Conservation (phyloP, 2,888 invertebrate genomes). For the Polydesmus complanatus region DNA sequence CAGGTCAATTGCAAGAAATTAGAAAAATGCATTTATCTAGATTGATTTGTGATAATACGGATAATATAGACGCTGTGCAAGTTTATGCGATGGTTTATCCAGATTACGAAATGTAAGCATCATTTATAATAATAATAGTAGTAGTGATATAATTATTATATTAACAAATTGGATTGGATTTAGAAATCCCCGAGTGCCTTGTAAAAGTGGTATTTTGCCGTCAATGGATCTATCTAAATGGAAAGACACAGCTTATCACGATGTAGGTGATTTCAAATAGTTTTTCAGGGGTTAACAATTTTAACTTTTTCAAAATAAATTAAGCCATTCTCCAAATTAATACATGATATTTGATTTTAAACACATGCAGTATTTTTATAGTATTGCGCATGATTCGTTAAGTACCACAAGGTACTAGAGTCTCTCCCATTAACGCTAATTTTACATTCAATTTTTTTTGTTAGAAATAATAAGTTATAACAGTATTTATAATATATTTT, state of each 20-base stretch:
- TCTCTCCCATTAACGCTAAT: too few species aligned
- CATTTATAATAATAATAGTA: neutral
- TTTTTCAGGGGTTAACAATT: neutral
- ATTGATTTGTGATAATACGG: conserved; percentile 35
- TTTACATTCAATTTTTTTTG: too few species aligned
- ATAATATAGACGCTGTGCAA: conserved; percentile 34
- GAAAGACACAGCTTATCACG: conserved; percentile 25
- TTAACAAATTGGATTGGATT: conserved; percentile 19
- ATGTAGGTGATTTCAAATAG: conserved; percentile 16
- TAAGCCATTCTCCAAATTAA: neutral
- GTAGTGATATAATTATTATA: too few species aligned
- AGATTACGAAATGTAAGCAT: conserved; percentile 78
- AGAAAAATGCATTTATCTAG: conserved; percentile 33
- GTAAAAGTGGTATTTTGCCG: conserved; percentile 28
- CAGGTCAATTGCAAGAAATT: conserved; percentile 35
- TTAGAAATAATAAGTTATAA: too few species aligned
- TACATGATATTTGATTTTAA: neutral
- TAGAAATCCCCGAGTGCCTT: conserved; percentile 34
- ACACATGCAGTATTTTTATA: too few species aligned
- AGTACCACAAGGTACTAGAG: too few species aligned
- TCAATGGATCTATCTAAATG: conserved; percentile 29
- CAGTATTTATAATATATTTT: too few species aligned
- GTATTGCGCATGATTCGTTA: too few species aligned
- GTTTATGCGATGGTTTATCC: conserved; percentile 81
- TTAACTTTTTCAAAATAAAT: neutral